Percentiles rank a stretch among this genome's conserved stretches.
Conservation (phyloP, 2,797 vertebrate species). For the Sphaeramia orbicularis region DNA sequence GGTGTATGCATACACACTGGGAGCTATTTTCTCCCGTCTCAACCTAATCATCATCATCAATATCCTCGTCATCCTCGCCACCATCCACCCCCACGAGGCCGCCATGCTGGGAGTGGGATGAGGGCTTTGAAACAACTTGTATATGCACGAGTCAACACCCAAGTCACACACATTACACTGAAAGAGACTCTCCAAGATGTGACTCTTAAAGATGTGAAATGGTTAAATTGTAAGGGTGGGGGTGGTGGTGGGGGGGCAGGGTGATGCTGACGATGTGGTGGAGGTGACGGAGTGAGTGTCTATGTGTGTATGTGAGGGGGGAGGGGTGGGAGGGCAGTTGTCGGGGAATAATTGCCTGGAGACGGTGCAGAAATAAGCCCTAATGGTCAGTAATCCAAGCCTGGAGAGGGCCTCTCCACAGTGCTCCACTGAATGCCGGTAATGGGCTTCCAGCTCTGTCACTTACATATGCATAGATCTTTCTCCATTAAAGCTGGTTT, state of each 20-base stretch:
- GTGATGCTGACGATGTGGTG: slow-evolving; percentile 54
- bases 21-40: slow-evolving; percentile 67
- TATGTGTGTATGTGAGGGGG: slow-evolving; percentile 26
- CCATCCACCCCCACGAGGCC: slow-evolving; percentile 41
- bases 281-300: slow-evolving; percentile 29
- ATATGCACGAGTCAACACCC: slow-evolving; percentile 43
- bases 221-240: slow-evolving; percentile 59
- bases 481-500: slow-evolving; percentile 89
- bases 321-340: slow-evolving; percentile 45
- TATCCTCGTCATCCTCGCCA: slow-evolving; percentile 54
- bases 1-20: slow-evolving; percentile 59
- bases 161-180: slow-evolving; percentile 27
- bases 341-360: slow-evolving; percentile 83
- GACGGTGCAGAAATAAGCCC: slow-evolving; percentile 84
- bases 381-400: slow-evolving; percentile 89
- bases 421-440: slow-evolving; percentile 87
- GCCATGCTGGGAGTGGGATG: slow-evolving; percentile 50
- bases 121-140: slow-evolving; percentile 49
- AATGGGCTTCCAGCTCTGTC: slow-evolving; percentile 87
- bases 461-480: slow-evolving; percentile 90
- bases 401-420: slow-evolving; percentile 87
- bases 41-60: slow-evolving; percentile 68
- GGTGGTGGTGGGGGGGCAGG: slow-evolving; percentile 34
- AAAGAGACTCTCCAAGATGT: slow-evolving; percentile 45
- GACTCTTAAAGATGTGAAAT: slow-evolving; percentile 68